These are phyloP conservation scores for Trachops cirrhosus DNA, from an alignment of 2,797 vertebrate species.

Conservation along the genomic window DNA sequence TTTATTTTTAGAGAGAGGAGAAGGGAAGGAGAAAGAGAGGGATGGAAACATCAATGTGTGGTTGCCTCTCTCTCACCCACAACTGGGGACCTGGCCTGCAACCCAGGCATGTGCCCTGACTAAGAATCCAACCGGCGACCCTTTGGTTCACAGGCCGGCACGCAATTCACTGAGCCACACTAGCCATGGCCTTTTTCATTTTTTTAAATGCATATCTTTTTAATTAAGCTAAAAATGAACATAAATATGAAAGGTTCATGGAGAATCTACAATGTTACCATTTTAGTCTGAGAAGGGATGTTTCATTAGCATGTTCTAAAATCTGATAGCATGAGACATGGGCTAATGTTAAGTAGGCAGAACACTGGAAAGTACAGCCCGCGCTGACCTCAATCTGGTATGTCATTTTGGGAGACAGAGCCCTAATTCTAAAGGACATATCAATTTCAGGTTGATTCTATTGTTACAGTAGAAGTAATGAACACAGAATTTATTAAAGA, in stretches of 20 bases:
- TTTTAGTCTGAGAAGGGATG: not conserved
- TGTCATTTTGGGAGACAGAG: conserved; percentile 12
- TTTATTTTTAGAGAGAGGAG: too few relatives aligned
- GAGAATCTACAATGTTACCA: not conserved
- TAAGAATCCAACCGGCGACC: too few relatives aligned
- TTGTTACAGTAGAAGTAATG: conserved; percentile 1
- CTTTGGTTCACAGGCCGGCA: too few relatives aligned
- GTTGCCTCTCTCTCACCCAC: too few relatives aligned
- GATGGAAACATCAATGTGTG: too few relatives aligned
- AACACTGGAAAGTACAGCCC: not conserved
- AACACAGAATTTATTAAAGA: conserved; percentile 21
- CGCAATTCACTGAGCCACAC: too few relatives aligned
- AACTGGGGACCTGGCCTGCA: too few relatives aligned
- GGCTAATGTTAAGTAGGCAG: not conserved
- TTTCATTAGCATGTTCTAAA: not conserved
- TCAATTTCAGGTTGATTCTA: conserved; percentile 8
- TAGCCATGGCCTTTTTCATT: not conserved
- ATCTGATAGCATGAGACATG: not conserved
- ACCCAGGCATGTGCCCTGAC: too few relatives aligned
- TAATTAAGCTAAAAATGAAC: not conserved
- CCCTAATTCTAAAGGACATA: conserved; percentile 13
- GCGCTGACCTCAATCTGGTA: not conserved
- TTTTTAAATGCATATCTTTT: not conserved
- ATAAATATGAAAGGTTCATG: not conserved
- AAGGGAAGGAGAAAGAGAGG: too few relatives aligned